Evolutionary conservation across 53 echinoderm and acorn worm species (phyloP), one percentile per base, ranked within the genome.

Genomic region (Temnopleurus reevesii): DNA sequence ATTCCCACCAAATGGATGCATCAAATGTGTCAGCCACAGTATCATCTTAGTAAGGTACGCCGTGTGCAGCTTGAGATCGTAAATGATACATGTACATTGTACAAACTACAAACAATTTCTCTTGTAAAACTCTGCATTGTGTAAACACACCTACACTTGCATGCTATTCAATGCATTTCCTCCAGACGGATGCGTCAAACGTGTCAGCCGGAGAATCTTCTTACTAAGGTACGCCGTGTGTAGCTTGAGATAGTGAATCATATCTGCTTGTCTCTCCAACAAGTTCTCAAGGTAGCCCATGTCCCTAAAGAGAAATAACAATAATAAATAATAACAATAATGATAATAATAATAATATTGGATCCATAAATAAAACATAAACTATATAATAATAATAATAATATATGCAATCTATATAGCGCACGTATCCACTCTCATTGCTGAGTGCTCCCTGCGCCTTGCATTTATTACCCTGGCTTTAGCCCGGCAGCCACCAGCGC

Each of bases 231-330:
- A 84, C 25, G 92, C 94, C 0, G 94, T 93, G 76, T 97, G 97
- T 53, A 94, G 94, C 60, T 91, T 92, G 44, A 97, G 89, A 53
- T 97, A 97, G 51, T 93, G 93, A 77, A 97, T 97, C 97, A 97
- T 94, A 55, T 97, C 97, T 43, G 95, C 97, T 76, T 97, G 97
- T 77, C 86, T 92, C 81, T 97, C 97, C 46, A 97, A 80, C 4
- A 97, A 90, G 47, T 95, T 91, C 51, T 97, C 97, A 18, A 95
- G 43, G 58, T 97, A 95, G 23, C 87, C 85, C 5, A 80, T 90
- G 58, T 97, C 97, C 90, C 97, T 97, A 92, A 36, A 80, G 31
- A 21, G 21, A 55, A 81, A 76, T 12, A 24, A 44, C n/a, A n/a
- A n/a, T n/a, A n/a, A n/a, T n/a, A n/a, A n/a, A n/a, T n/a, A n/a